A percentile compares a stretch with the other conserved stretches of the same genome.
These are phyloP conservation scores for Eupeodes luniger DNA, from an alignment of 2,888 invertebrate genomes.

Conservation along the genomic window DNA sequence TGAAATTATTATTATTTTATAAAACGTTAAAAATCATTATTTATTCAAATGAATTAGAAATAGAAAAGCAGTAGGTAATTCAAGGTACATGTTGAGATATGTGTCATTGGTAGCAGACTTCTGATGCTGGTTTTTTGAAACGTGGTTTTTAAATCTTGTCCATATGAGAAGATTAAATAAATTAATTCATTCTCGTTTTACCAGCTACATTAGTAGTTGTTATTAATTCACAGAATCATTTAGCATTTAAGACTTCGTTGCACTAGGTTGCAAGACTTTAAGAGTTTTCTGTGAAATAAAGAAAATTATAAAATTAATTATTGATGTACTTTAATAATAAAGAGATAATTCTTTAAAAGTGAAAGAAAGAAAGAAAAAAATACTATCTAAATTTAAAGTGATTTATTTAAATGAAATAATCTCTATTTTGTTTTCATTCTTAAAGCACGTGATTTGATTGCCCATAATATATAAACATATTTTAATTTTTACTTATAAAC, in stretches of 20 bases:
- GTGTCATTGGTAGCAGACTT: too few relatives aligned
- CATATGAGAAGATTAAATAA: neutral
- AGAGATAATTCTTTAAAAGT: neutral
- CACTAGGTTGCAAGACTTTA: neutral
- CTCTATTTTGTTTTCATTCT: neutral
- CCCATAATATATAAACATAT: neutral
- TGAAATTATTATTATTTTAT: too few relatives aligned
- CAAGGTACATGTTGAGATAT: too few relatives aligned
- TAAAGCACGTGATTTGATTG: neutral
- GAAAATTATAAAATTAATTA: neutral
- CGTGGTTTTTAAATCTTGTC: constrained; percentile 8
- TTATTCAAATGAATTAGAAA: too few relatives aligned
- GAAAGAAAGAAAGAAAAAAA: too few relatives aligned
- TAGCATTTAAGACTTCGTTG: neutral
- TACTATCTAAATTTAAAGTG: neutral
- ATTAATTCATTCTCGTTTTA: neutral
- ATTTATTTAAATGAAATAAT: neutral
- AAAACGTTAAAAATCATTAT: too few relatives aligned
- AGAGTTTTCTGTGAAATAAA: neutral
- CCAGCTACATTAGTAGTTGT: neutral
- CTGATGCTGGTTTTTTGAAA: neutral
- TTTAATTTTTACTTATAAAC: too few relatives aligned
- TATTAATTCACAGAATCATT: neutral
- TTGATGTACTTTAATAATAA: neutral
- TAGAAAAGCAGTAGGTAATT: too few relatives aligned